Evolutionary conservation across 2,888 invertebrate genomes (phyloP), one percentile per base, ranked within the genome.

Genomic region (Leptinotarsa haldemani): DNA sequence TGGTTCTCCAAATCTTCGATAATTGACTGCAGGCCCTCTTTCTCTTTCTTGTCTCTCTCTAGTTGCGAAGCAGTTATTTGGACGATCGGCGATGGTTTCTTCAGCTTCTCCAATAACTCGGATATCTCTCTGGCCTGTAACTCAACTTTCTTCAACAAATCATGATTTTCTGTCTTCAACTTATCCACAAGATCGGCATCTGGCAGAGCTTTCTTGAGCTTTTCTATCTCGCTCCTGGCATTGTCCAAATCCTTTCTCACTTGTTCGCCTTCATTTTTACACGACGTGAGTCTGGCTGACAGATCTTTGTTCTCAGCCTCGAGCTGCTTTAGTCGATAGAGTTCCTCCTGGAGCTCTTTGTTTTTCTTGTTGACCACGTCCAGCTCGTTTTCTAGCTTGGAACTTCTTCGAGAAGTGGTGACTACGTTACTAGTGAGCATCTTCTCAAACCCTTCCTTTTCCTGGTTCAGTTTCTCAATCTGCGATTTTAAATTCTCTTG

Each of bases 1-100:
- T 83, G 82, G 69, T 80, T 79, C 79, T 85, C 83, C 12, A 85
- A 78, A 69, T 85, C 82, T 56, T 80, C 80, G 25, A 84, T 80
- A 53, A 81, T 79, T n/a, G 81, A 76, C 69, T 82, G 79, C 53
- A 86, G 73, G 18, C 80, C 80, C 58, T 83, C 81, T 70, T 81
- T 84, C 66, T 86, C 85, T 71, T 80, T 82, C 40, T 76, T 73
- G 15, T 82, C 82, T 69, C 80, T 80, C 20, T 82, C 81, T 16
- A 80, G 46, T 58, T 78, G 76, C 30, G 67, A 73, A 63, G 75
- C 48, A 2, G 63, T 25, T 48, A 70, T 46, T 66, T 74, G 69
- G 52, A 75, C 76, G 2, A 71, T 47, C 18, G 77, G 30, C 1
- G 72, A 18, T 4, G 80, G 72, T 20, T 74, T 72, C 53, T 83